These are phyloP conservation scores for Lucilia cuprina DNA, from an alignment of 1,140 invertebrate species.

Conservation along the genomic window DNA sequence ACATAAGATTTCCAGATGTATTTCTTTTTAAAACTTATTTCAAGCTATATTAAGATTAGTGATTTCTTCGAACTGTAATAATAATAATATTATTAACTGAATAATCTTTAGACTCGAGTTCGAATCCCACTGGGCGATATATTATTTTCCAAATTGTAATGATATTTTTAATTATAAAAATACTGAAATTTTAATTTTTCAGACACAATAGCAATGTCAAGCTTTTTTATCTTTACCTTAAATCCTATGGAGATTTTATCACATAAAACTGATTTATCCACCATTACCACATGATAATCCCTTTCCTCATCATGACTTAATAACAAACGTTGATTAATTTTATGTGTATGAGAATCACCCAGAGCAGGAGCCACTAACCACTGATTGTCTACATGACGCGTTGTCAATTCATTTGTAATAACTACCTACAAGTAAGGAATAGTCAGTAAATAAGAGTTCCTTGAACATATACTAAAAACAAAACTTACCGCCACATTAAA, in stretches of 20 bases:
- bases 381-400: constrained; percentile 59
- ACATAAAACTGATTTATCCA: constrained; percentile 36
- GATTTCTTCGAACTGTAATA: too few species aligned
- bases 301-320: constrained; percentile 34
- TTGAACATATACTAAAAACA: constrained; percentile 18
- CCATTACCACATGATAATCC: constrained; percentile 30
- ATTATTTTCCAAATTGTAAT: too few species aligned
- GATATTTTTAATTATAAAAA: too few species aligned
- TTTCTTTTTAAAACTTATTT: too few species aligned
- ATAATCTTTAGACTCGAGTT: too few species aligned
- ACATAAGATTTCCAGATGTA: too few species aligned
- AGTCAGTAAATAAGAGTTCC: neutral
- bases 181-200: too few species aligned
- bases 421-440: constrained; percentile 61
- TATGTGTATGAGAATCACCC: constrained; percentile 65
- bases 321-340: constrained; percentile 52
- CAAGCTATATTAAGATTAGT: too few species aligned
- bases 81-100: too few species aligned
- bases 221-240: constrained; percentile 14
- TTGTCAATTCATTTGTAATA: constrained; percentile 67
- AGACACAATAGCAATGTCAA: too few species aligned
- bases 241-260: constrained; percentile 36
- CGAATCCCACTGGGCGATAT: too few species aligned
- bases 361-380: constrained; percentile 59
- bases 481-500: constrained; percentile 49